Evolutionary conservation across 2,888 invertebrate genomes (phyloP), one percentile per base, ranked within the genome.

Genomic region (Sesamia inferens): DNA sequence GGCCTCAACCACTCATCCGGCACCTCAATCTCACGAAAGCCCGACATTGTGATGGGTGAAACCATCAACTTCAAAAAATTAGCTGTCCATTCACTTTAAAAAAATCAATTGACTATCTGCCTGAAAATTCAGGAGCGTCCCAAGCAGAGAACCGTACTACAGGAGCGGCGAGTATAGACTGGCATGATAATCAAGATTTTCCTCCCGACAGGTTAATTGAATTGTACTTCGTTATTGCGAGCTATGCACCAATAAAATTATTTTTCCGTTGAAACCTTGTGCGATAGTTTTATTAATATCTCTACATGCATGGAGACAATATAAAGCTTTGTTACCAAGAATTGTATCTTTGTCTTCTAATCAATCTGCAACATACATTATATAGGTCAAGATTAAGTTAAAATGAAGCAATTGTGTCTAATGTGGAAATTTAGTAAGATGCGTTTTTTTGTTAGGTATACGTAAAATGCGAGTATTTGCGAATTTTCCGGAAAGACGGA

Each of bases 101-200:
- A n/a, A 14, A 65, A 42, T 42, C 2, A 14, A 0, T 54, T 19
- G 7, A 58, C 11, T 6, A 24, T 0, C 13, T 31, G 59, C 39
- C n/a, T 64, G n/a, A 39, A 19, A 54, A 14, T 57, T 13, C 24
- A 24, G 42, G 51, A 71, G 24, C 47, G 57, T 39, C 39, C 44
- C 24, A 14, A 44, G 55, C 44, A 71, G n/a, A 14, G 59, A 61
- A 65, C 78, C 66, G 77, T 51, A n/a, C 71, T 0, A 24, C 48
- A 39, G 71, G 61, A 78, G 62, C 71, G 78, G 1, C 44, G 51
- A 39, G 19, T n/a, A 11, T 11, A 24, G 22, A 77, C 77, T 78
- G 54, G 22, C 44, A 2, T 1, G 39, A 54, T 39, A 3, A n/a
- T n/a, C 13, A 5, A 10, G 19, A 51, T 19, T 14, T 14, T 76